Evolutionary conservation across 2,113 vertebrate genomes (phyloP), one percentile per base, ranked within the genome.

Genomic region (Lonchura striata): DNA sequence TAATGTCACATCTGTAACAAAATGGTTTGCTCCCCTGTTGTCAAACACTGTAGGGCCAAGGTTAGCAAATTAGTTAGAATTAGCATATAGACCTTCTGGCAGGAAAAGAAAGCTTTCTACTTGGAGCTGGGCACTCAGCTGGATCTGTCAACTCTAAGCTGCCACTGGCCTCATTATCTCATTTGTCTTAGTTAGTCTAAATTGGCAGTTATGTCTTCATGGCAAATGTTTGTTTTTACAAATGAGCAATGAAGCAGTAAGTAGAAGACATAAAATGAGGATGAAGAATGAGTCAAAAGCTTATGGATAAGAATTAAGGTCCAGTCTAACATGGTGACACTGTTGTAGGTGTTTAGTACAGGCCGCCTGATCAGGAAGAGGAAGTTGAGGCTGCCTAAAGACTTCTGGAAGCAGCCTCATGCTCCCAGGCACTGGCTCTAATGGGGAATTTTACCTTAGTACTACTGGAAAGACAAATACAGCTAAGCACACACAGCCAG

Each of bases 151-250:
- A 95, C 97, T 97, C 63, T n/a, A 83, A 97, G 88, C 96, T 98
- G 97, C 97, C 97, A 97, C 95, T 95, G 70, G 80, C 80, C 94
- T 98, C 97, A 98, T 98, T 98, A 98, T 97, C 96, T 97, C 98
- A 97, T 98, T 98, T 98, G 97, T 98, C 98, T 98, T 98, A 96
- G 98, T 98, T 98, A 98, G 97, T 88, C 82, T 96, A 98, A 98
- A 98, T 98, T 98, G 98, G 97, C 97, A 98, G 96, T 97, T 97
- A 98, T 94, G 94, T 98, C 97, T 98, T 98, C 97, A 97, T 97
- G 96, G 97, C 84, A 98, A 98, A 98, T 98, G 97, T 98, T 98
- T 98, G 93, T 88, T 98, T 98, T 98, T 97, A 97, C 94, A 98
- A 97, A 97, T 97, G 97, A 98, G 97, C 95, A 97, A 83, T 92